Percentiles rank a stretch among this genome's conserved stretches.
Evolutionary conservation across 2,888 invertebrate species (phyloP).

Genomic region (Clunio marinus): DNA sequence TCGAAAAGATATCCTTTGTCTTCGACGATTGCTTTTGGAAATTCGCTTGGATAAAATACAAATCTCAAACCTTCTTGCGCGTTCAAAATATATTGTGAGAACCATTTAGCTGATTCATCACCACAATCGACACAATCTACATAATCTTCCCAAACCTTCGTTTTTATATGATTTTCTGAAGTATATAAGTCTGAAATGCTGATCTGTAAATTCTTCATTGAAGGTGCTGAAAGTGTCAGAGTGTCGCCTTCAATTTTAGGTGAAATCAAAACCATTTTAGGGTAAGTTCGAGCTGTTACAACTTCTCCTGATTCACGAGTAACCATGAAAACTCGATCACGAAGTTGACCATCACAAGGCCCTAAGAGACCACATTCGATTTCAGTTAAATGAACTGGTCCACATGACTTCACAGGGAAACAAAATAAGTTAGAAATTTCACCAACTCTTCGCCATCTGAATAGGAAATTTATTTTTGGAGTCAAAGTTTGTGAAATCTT

Average conservation of each 20-base stretch:
- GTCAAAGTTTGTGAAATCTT: no score
- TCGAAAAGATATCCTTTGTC: constrained; percentile 45
- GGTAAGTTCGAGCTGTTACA: constrained; percentile 57
- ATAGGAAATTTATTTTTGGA: no score
- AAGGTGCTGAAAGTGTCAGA: constrained; percentile 55
- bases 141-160: constrained; percentile 55
- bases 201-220: constrained; percentile 55
- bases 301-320: constrained; percentile 56
- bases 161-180: constrained; percentile 48
- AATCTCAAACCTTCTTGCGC: constrained; percentile 54
- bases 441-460: constrained; percentile 57
- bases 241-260: constrained; percentile 54
- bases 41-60: constrained; percentile 55
- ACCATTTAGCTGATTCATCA: constrained; percentile 65
- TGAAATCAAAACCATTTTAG: constrained; percentile 55
- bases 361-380: constrained; percentile 56
- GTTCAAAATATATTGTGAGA: constrained; percentile 57
- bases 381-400: constrained; percentile 51
- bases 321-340: constrained; percentile 55
- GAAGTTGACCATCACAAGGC: constrained; percentile 47
- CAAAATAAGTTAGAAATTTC: constrained; percentile 54
- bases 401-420: constrained; percentile 61
- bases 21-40: constrained; percentile 47
- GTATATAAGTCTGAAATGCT: constrained; percentile 51
- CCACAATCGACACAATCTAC: constrained; percentile 68